Percentiles rank a stretch among this genome's conserved stretches.
phyloP scores from a whole-genome alignment of 2,888 invertebrate species.

The Bombylius major region DNA sequence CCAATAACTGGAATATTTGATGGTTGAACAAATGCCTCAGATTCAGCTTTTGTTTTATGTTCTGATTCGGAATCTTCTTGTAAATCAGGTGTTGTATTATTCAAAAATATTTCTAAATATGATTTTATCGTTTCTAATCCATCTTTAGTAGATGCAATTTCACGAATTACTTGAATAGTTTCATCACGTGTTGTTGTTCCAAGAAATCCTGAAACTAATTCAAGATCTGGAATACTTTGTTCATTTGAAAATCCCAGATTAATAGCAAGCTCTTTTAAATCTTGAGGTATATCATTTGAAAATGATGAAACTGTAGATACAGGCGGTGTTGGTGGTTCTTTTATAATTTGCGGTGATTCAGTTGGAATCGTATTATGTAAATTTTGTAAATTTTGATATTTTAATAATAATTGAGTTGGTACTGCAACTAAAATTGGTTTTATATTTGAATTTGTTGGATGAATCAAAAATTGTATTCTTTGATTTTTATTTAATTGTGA shows the following conservation, averaged over 20 bases:
- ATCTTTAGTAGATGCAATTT: slow-evolving; percentile 6
- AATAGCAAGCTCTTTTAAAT: slow-evolving; percentile 2
- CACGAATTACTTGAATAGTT: slow-evolving; percentile 6
- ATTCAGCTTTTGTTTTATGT: not conserved
- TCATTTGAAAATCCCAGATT: slow-evolving; percentile 1
- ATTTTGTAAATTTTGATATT: not conserved
- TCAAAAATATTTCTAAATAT: not conserved
- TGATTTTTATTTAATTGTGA: too few relatives aligned
- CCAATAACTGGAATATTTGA: not conserved
- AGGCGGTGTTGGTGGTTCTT: too few relatives aligned
- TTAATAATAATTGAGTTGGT: not conserved
- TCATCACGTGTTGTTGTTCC: slow-evolving; percentile 8
- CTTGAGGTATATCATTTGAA: not conserved
- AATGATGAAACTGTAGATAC: not conserved
- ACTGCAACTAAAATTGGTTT: not conserved
- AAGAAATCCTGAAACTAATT: slow-evolving; percentile 1
- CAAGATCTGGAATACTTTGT: not conserved
- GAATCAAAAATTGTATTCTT: too few relatives aligned
- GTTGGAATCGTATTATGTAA: not conserved
- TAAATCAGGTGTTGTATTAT: not conserved
- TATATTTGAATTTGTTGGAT: not conserved
- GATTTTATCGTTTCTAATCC: slow-evolving; percentile 7
- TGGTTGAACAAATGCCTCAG: not conserved
- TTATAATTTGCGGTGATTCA: too few relatives aligned
- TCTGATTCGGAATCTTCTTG: not conserved